These are phyloP conservation scores for Beris morrisii DNA, from an alignment of 2,888 invertebrate species.

Conservation along the genomic window DNA sequence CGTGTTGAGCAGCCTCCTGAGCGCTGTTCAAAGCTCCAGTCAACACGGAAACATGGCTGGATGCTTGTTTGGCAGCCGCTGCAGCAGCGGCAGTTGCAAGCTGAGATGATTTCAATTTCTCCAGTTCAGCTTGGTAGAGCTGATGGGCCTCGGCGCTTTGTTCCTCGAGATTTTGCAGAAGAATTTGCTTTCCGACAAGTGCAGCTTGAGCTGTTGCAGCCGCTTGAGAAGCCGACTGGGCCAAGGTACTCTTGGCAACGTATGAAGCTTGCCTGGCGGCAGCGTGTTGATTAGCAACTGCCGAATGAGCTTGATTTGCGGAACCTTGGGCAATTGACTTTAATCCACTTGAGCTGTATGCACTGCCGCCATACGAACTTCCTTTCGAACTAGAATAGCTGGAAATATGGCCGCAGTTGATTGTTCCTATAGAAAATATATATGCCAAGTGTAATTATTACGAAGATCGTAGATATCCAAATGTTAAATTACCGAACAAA, in stretches of 20 bases:
- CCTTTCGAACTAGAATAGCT: too few relatives aligned
- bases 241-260: conserved; percentile 71
- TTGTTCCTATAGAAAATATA: too few relatives aligned
- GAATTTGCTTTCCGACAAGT: conserved; percentile 64
- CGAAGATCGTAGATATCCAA: too few relatives aligned
- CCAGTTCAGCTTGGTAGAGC: conserved; percentile 67
- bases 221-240: conserved; percentile 70
- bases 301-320: conserved; percentile 75
- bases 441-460: too few relatives aligned
- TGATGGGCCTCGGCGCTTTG: conserved; percentile 69
- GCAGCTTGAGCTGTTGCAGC: conserved; percentile 64
- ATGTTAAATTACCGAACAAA: too few relatives aligned
- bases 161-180: conserved; percentile 66
- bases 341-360: conserved; percentile 64
- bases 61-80: conserved; percentile 68
- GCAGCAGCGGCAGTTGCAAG: conserved; percentile 67
- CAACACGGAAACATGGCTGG: conserved; percentile 66
- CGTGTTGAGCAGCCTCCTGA: conserved; percentile 64
- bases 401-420: too few relatives aligned
- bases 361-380: not conserved
- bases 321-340: conserved; percentile 74
- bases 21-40: conserved; percentile 72
- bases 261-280: conserved; percentile 68
- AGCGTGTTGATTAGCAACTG: conserved; percentile 71
- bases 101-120: conserved; percentile 69